Evolutionary conservation across 2,113 vertebrate genomes (phyloP).

Genomic region (Scolopax mira): DNA sequence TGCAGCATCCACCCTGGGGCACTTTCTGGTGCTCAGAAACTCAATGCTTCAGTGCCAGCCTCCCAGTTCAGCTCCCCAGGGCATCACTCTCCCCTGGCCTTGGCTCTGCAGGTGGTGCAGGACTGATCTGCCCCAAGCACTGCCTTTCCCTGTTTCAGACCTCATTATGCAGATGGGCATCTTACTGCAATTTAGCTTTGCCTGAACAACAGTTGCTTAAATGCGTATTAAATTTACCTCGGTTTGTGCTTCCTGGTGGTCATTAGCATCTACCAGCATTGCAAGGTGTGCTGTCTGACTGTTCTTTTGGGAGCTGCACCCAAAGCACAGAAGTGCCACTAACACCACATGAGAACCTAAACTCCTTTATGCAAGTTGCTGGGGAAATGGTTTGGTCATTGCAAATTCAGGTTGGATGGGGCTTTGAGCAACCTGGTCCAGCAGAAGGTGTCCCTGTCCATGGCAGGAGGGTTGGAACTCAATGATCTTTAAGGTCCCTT

Average conservation of each 20-base stretch:
- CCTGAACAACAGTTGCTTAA: not conserved
- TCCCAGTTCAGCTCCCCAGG: not conserved
- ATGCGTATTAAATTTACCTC: not conserved
- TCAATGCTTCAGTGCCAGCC: not conserved
- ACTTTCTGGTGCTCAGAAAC: rapidly evolving
- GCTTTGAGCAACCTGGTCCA: not conserved
- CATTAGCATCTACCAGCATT: not conserved
- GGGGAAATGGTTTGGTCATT: not conserved
- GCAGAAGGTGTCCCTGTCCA: not conserved
- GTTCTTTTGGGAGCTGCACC: not conserved
- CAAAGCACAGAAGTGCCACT: not conserved
- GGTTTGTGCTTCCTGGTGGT: not conserved
- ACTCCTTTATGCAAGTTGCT: not conserved
- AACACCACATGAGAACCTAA: not conserved
- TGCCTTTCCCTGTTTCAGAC: not conserved
- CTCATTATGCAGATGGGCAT: not conserved
- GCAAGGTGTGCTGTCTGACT: not conserved
- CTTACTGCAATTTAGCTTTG: not conserved
- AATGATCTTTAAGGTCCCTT: not conserved
- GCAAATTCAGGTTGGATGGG: not conserved
- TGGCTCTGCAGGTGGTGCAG: not conserved
- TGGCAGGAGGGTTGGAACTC: not conserved
- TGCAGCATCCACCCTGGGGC: not conserved
- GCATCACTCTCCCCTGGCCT: not conserved
- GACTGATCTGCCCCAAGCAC: not conserved